phyloP scores from a whole-genome alignment of 2,113 vertebrate genomes.

The Lipophrys pholis region DNA sequence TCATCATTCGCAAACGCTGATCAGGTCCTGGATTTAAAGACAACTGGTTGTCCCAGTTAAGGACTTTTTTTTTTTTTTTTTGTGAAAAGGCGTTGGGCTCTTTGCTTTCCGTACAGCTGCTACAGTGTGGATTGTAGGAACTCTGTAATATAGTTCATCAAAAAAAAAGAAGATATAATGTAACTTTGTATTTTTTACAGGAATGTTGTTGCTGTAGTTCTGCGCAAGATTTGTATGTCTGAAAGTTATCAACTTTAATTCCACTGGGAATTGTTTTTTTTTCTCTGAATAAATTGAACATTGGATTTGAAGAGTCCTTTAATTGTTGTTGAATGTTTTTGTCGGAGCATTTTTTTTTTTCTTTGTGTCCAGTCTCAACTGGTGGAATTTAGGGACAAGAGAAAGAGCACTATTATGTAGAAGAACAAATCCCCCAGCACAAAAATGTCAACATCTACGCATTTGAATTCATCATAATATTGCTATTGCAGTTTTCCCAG shows the following conservation, averaged over 20 bases:
- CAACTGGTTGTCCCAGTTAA: not conserved
- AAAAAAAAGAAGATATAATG: slow-evolving; percentile 44
- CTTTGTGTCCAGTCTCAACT: too few relatives aligned
- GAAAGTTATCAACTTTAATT: slow-evolving; percentile 49
- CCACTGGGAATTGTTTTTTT: slow-evolving; percentile 41
- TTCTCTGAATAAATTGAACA: slow-evolving; percentile 65
- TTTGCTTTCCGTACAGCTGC: slow-evolving; percentile 1
- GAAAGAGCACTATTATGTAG: too few relatives aligned
- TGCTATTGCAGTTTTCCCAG: too few relatives aligned
- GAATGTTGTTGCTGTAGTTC: slow-evolving; percentile 64
- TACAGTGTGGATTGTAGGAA: slow-evolving; percentile 25
- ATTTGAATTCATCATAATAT: too few relatives aligned
- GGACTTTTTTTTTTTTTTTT: slow-evolving; percentile 12
- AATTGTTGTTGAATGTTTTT: not conserved
- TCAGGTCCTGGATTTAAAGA: too few relatives aligned
- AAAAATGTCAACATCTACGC: too few relatives aligned
- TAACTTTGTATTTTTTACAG: slow-evolving; percentile 75
- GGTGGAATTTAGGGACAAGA: too few relatives aligned
- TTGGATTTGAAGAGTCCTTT: slow-evolving; percentile 35
- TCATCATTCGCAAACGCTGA: too few relatives aligned
- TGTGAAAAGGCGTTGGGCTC: not conserved
- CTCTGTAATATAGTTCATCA: slow-evolving; percentile 56
- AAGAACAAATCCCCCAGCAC: too few relatives aligned
- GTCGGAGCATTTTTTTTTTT: too few relatives aligned
- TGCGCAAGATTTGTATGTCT: slow-evolving; percentile 69